A percentile compares a stretch with the other conserved stretches of the same genome.
Conservation (phyloP, 2,797 vertebrate genomes). For the Centroberyx gerrardi region DNA sequence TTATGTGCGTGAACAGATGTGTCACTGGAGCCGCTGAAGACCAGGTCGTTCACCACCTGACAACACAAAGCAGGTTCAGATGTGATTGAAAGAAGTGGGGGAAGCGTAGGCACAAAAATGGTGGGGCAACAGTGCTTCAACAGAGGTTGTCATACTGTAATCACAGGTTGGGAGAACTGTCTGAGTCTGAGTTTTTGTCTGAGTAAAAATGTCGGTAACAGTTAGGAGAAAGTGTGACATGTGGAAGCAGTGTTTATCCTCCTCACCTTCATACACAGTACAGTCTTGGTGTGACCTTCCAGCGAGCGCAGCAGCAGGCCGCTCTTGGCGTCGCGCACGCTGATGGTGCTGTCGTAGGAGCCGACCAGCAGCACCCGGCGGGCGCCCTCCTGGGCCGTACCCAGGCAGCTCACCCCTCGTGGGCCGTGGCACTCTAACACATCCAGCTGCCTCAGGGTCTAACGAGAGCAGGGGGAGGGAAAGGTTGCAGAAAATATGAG, state of each 20-base stretch:
- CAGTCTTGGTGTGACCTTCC: slow-evolving; percentile 95
- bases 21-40: slow-evolving; percentile 98
- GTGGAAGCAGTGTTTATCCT: background rate
- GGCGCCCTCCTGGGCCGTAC: slow-evolving; percentile 94
- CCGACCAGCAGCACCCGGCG: slow-evolving; percentile 93
- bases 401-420: slow-evolving; percentile 94
- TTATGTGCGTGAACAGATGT: slow-evolving; percentile 97
- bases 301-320: slow-evolving; percentile 94
- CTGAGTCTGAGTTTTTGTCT: too few species aligned
- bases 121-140: too few species aligned
- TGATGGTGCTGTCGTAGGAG: slow-evolving; percentile 97
- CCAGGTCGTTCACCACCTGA: slow-evolving; percentile 97
- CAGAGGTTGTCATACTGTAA: too few species aligned
- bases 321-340: slow-evolving; percentile 92
- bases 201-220: too few species aligned
- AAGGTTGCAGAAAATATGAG: background rate
- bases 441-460: slow-evolving; percentile 92
- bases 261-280: slow-evolving; percentile 96
- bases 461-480: background rate
- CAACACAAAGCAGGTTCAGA: background rate
- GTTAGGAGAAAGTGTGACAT: background rate
- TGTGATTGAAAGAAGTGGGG: too few species aligned
- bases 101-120: too few species aligned
- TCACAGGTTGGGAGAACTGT: too few species aligned
- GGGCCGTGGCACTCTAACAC: slow-evolving; percentile 96